Evolutionary conservation across 2,113 vertebrate genomes (phyloP), one percentile per base, ranked within the genome.

Genomic region (Litocranius walleri): DNA sequence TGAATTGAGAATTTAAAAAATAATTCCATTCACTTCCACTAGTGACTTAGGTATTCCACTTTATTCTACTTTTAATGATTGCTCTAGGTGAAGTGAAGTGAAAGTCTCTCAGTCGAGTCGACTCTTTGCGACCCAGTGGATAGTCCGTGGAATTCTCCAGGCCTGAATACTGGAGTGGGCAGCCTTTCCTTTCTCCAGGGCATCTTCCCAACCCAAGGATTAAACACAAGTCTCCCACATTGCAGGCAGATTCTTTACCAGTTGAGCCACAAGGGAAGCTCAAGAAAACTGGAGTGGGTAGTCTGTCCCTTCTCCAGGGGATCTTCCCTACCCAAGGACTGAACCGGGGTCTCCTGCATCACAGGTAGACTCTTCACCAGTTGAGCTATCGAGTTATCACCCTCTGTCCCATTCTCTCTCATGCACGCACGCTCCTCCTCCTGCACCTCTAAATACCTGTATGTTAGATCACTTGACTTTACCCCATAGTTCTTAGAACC

Each of bases 81-180:
- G 5, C 71, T 71, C 81, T 61, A 71, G 15, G 33, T 43, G 64
- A 71, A 71, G 19, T 36, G n/a, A 71, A 36, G 64, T 36, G 64
- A 36, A 71, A 36, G n/a, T 71, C 2, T 10, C 64, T 71, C 9
- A 36, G 64, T 23, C 4, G 0, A 11, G n/a, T 71, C 0, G 0
- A 71, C n/a, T 36, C 19, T 71, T 71, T 71, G 19, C 0, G 0
- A 71, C 64, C 64, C 64, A 36, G 6, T 6, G 2, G n/a, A 21
- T 71, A 23, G 64, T 36, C 64, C 5, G 0, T 71, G n/a, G 19
- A 71, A 71, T 71, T 23, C n/a, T 71, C 64, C 19, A 71, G 64
- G n/a, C n/a, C 9, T 0, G 9, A 71, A 71, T 36, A 71, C n/a
- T 6, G n/a, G n/a, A 71, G 64, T 36, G n/a, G 14, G 29, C 7